Percentiles rank a stretch among this genome's conserved stretches.
Evolutionary conservation across 2,113 vertebrate species (phyloP).

Genomic region (Thermophis baileyi): DNA sequence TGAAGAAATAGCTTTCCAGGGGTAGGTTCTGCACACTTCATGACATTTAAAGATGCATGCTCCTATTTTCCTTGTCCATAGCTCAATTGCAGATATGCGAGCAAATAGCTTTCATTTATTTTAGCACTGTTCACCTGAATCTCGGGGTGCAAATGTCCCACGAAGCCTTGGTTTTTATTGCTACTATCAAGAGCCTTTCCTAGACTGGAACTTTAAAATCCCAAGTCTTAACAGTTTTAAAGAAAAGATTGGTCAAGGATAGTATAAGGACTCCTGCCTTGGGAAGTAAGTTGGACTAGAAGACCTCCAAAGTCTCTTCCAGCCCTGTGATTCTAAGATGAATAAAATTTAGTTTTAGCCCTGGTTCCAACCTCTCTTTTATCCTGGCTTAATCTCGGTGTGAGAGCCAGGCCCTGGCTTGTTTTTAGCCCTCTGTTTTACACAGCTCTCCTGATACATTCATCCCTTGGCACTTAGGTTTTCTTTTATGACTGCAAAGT

Average conservation of each 20-base stretch:
- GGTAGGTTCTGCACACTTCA: not conserved
- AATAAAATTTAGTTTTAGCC: not conserved
- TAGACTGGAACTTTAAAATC: not conserved
- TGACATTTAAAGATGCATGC: not conserved
- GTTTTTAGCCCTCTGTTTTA: not conserved
- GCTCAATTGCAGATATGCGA: not conserved
- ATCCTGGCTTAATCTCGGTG: not conserved
- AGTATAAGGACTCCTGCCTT: not conserved
- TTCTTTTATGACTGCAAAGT: not conserved
- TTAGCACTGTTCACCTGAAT: not conserved
- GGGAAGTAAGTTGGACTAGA: not conserved
- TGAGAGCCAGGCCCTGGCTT: not conserved
- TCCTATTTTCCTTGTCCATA: not conserved
- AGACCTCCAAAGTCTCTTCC: not conserved
- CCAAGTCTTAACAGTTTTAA: not conserved
- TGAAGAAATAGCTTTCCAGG: not conserved
- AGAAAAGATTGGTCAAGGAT: not conserved
- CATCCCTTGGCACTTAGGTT: not conserved
- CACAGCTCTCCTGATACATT: not conserved
- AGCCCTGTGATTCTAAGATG: not conserved
- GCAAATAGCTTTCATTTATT: not conserved
- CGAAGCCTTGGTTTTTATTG: not conserved
- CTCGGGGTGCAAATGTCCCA: no score
- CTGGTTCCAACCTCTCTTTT: not conserved
- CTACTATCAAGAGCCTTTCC: not conserved